These are phyloP conservation scores for Cherax quadricarinatus DNA, from an alignment of 1,140 invertebrate genomes.

Conservation along the genomic window DNA sequence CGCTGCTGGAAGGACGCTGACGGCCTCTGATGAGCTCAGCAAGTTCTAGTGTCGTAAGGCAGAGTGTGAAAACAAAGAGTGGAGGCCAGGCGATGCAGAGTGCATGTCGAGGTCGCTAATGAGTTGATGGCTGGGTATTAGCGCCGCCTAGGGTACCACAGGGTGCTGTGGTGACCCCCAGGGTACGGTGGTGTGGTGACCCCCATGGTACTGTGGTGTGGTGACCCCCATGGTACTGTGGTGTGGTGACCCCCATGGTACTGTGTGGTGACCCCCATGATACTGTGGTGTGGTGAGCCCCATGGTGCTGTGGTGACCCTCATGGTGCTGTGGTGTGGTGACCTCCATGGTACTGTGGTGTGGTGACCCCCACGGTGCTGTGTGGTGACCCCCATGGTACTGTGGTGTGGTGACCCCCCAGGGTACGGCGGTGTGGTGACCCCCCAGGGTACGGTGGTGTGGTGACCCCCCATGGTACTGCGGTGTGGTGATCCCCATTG, in stretches of 20 bases:
- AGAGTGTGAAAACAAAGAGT: slow-evolving; percentile 52
- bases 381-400: background rate
- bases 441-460: no score
- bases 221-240: background rate
- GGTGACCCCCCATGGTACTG: no score
- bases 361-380: no score
- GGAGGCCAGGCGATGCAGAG: slow-evolving; percentile 25
- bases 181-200: background rate
- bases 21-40: slow-evolving; percentile 23
- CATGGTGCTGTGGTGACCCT: background rate
- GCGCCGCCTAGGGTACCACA: background rate
- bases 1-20: background rate
- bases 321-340: background rate
- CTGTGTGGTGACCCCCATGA: background rate
- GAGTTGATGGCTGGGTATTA: slow-evolving; percentile 59
- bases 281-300: background rate
- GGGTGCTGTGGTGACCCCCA: background rate
- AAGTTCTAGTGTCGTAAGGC: slow-evolving; percentile 37
- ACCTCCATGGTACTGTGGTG: background rate
- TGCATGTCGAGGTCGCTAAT: slow-evolving; percentile 48
- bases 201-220: background rate
- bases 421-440: no score
- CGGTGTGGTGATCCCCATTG: no score
- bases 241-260: background rate
- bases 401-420: no score